Percentiles rank a stretch among this genome's conserved stretches.
These are phyloP conservation scores for Agrotis ipsilon DNA, from an alignment of 2,888 invertebrate species.

Conservation along the genomic window DNA sequence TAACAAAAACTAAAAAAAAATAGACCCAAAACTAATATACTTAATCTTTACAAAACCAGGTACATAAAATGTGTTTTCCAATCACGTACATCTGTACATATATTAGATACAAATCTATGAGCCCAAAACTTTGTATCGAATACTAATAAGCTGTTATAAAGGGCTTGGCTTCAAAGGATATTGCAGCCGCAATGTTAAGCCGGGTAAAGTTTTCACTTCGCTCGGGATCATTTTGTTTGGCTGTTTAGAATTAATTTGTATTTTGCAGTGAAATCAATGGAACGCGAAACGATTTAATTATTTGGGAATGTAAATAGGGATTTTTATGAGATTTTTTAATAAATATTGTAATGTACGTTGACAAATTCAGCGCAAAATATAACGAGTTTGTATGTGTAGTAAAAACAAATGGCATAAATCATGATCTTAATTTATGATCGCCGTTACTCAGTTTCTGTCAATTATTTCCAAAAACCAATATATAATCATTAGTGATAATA, in stretches of 20 bases:
- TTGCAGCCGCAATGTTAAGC: constrained; percentile 54
- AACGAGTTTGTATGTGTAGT: no score
- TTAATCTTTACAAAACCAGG: constrained; percentile 38
- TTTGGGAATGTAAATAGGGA: not conserved
- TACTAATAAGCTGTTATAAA: constrained; percentile 83
- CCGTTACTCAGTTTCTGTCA: no score
- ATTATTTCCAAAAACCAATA: no score
- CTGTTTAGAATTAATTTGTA: constrained; percentile 8
- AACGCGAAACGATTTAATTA: not conserved
- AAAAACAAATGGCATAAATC: no score
- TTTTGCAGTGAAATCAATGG: not conserved
- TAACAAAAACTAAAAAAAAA: constrained; percentile 8
- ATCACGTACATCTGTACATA: constrained; percentile 78
- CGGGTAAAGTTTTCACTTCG: constrained; percentile 46
- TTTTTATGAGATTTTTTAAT: no score
- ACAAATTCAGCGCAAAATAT: no score
- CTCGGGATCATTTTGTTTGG: constrained; percentile 38
- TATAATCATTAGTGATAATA: no score
- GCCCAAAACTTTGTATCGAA: constrained; percentile 84
- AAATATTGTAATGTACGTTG: no score
- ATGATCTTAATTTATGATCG: no score
- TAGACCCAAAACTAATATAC: not conserved
- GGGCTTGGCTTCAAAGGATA: constrained; percentile 76
- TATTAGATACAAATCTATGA: constrained; percentile 85
- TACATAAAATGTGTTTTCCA: constrained; percentile 68